Base-by-base conservation (phyloP, 2,113 vertebrate genomes). In the Melanotaenia duboulayi region DNA sequence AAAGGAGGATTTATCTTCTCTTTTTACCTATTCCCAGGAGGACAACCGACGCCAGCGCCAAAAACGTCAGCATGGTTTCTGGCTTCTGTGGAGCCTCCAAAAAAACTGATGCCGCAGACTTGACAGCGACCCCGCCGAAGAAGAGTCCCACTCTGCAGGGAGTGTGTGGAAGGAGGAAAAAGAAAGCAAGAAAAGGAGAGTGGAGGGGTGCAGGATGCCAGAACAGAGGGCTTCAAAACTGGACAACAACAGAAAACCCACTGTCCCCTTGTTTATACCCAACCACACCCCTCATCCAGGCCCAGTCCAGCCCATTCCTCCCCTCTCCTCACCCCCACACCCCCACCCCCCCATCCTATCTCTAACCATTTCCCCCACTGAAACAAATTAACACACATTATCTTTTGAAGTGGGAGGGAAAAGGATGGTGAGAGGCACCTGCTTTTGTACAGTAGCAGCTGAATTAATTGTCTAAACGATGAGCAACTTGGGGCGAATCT, bases 1-100 rank as follows among this genome's bases (percentile, higher is more conserved):
- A 4, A 71, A 74, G 66, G 32, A 62, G 20, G 17, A 56, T 48
- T 50, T 22, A 7, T n/a, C 51, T 65, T 86, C 4, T 59, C 4
- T 37, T 69, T 76, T 93, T 94, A 94, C 93, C 93, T 93, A 89
- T 85, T 84, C 89, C 89, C 85, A 95, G 85, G 76, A 94, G 71
- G 61, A 78, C 81, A 1, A 92, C 73, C 42, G 92, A 91, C 62
- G 90, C 89, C 71, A 95, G 82, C 71, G 89, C 89, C 89, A 93
- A 77, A 65, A 92, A 74, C 67, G 87, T 87, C 81, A 95, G 73
- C 94, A 95, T 95, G 88, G 72, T 89, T 77, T 77, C 80, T 73
- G 71, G 82, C 82, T 81, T 90, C 76, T 83, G 23, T 16, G 76
- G 78, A 73, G 80, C 72, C 87, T n/a, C 82, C 75, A 65, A 56